Conservation (phyloP, 1,140 invertebrate genomes). For the Babylonia areolata region DNA sequence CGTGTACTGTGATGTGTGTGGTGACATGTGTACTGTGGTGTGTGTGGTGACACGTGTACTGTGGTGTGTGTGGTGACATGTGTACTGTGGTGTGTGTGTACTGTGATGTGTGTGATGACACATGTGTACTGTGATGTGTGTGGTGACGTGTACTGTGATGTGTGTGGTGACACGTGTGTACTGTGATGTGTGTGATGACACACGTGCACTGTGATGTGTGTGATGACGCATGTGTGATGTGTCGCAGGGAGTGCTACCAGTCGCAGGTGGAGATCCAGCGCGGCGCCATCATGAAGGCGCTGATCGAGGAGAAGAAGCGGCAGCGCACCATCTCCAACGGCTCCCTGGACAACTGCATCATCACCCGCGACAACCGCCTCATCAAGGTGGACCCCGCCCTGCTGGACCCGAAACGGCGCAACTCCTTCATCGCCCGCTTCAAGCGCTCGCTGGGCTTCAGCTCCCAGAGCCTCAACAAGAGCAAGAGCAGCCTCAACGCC, state of each 20-base stretch:
- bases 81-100: too few relatives aligned
- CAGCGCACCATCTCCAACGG: conserved; percentile 75
- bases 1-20: too few relatives aligned
- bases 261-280: conserved; percentile 49
- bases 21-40: too few relatives aligned
- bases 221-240: too few relatives aligned
- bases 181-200: too few relatives aligned
- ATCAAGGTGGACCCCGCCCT: conserved; percentile 69
- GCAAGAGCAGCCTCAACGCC: conserved; percentile 61
- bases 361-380: conserved; percentile 73
- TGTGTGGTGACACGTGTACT: too few relatives aligned
- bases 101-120: too few relatives aligned
- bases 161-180: too few relatives aligned
- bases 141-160: too few relatives aligned
- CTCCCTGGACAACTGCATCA: conserved; percentile 74
- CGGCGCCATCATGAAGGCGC: conserved; percentile 70
- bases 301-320: conserved; percentile 74
- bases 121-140: too few relatives aligned
- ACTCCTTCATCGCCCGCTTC: conserved; percentile 64
- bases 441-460: conserved; percentile 67
- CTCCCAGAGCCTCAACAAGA: conserved; percentile 64
- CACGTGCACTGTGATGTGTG: too few relatives aligned
- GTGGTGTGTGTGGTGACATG: too few relatives aligned
- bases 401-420: conserved; percentile 60
- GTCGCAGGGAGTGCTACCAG: conserved; percentile 31